Percentiles rank a stretch among this genome's conserved stretches.
These are phyloP conservation scores for Pseudoips prasinana DNA, from an alignment of 2,888 invertebrate genomes.

Conservation along the genomic window DNA sequence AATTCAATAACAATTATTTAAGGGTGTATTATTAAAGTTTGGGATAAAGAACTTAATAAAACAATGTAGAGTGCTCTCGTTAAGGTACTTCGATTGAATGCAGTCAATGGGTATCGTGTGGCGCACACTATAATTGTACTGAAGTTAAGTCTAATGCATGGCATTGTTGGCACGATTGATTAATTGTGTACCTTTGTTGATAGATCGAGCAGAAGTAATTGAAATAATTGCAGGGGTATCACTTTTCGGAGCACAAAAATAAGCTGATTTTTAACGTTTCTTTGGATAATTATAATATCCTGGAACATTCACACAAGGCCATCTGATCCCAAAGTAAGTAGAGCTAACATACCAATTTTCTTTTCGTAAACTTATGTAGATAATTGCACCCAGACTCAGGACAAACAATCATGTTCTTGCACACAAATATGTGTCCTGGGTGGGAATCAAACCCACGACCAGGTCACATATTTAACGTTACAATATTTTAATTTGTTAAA, in stretches of 20 bases:
- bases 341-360: too few species aligned
- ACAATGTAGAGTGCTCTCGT: slow-evolving; percentile 30
- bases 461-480: too few species aligned
- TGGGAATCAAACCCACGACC: too few species aligned
- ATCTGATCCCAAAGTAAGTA: too few species aligned
- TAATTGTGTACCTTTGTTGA: slow-evolving; percentile 28
- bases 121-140: slow-evolving; percentile 26
- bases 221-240: slow-evolving; percentile 30
- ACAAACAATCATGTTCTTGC: too few species aligned
- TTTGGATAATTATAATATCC: too few species aligned
- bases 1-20: slow-evolving; percentile 30
- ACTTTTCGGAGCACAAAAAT: slow-evolving; percentile 14
- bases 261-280: slow-evolving; percentile 3
- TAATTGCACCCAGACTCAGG: too few species aligned
- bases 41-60: slow-evolving; percentile 28
- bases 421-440: too few species aligned
- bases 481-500: too few species aligned
- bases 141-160: slow-evolving; percentile 18
- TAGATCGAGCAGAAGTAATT: slow-evolving; percentile 29
- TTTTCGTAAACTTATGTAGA: too few species aligned
- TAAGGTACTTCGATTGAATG: slow-evolving; percentile 21
- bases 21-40: slow-evolving; percentile 13
- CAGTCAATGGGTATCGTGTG: slow-evolving; percentile 41
- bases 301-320: too few species aligned
- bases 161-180: slow-evolving; percentile 24